phyloP scores from a whole-genome alignment of 2,113 vertebrate species.

The Urocynchramus pylzowi region DNA sequence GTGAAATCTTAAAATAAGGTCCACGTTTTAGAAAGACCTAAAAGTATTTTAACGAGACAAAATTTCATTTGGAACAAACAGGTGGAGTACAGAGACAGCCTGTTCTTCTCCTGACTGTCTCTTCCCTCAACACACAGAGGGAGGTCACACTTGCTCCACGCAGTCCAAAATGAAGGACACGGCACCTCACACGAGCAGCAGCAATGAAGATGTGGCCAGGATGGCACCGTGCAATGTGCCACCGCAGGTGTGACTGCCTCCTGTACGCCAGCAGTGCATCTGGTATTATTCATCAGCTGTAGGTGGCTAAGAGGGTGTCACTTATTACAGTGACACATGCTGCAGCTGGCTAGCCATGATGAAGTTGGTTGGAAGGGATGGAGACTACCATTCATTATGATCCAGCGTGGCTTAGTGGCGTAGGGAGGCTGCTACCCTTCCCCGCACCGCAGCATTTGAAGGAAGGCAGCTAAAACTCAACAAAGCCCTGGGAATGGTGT shows the following conservation, averaged over 20 bases:
- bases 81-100: neutral
- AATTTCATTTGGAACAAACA: neutral
- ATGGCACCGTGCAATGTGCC: neutral
- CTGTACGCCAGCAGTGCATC: neutral
- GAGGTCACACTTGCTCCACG: neutral
- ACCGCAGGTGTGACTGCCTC: neutral
- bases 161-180: neutral
- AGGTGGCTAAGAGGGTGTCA: slow-evolving; percentile 29
- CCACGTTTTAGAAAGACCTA: neutral
- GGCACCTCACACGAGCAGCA: neutral
- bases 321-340: slow-evolving; percentile 17
- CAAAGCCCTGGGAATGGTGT: neutral
- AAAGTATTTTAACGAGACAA: neutral
- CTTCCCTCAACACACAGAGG: neutral
- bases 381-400: neutral
- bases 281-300: slow-evolving; percentile 27
- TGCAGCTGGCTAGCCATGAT: slow-evolving; percentile 7
- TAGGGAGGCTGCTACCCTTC: neutral
- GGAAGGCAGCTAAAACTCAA: neutral
- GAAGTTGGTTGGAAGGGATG: neutral
- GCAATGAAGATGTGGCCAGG: neutral
- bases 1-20: slow-evolving; percentile 9
- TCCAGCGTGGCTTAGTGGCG: neutral
- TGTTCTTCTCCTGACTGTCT: neutral
- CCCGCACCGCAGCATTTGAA: neutral